Evolutionary conservation across 2,888 invertebrate species (phyloP).

Genomic region (Brenthis daphne): DNA sequence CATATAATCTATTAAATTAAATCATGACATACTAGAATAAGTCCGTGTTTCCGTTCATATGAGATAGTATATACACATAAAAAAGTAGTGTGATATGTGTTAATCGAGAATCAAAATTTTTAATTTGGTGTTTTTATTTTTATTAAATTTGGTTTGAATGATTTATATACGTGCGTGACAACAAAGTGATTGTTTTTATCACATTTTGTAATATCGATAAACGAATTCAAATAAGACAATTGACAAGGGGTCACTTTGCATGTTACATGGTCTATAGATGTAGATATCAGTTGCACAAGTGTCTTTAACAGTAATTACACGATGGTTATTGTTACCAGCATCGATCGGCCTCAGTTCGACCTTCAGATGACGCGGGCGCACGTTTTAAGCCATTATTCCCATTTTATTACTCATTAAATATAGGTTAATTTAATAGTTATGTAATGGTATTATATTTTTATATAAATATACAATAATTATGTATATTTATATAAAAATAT

Average conservation of each 20-base stretch:
- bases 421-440: too few relatives aligned
- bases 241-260: slow-evolving; percentile 31
- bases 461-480: too few relatives aligned
- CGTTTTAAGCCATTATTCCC: slow-evolving; percentile 70
- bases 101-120: not conserved
- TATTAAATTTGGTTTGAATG: too few relatives aligned
- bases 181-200: not conserved
- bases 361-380: slow-evolving; percentile 69
- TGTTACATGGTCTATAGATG: slow-evolving; percentile 44
- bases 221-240: slow-evolving; percentile 15
- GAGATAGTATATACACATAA: too few relatives aligned
- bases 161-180: not conserved
- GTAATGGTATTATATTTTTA: too few relatives aligned
- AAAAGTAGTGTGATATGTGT: not conserved
- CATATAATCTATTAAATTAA: too few relatives aligned
- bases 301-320: slow-evolving; percentile 73
- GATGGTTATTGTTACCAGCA: slow-evolving; percentile 73
- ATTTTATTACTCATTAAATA: slow-evolving; percentile 4
- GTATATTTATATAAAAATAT: too few relatives aligned
- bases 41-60: too few relatives aligned
- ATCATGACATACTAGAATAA: too few relatives aligned
- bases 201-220: slow-evolving; percentile 7
- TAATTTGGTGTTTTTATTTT: too few relatives aligned
- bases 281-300: slow-evolving; percentile 71
- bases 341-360: slow-evolving; percentile 70